Conservation (phyloP, 2,797 vertebrate genomes). For the Balearica regulorum region DNA sequence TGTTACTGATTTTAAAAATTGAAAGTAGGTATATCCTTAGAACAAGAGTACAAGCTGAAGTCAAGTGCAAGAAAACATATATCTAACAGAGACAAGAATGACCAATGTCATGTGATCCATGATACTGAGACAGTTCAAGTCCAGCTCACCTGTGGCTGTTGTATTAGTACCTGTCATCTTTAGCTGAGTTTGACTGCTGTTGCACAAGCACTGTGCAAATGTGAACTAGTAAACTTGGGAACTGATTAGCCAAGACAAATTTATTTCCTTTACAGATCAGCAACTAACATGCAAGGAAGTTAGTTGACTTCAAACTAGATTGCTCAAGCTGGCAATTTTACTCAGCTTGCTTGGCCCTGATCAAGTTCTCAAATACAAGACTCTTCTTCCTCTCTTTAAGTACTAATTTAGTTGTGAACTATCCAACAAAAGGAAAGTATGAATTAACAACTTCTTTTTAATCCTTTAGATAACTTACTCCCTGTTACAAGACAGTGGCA, state of each 20-base stretch:
- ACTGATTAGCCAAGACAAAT: not conserved
- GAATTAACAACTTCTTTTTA: not conserved
- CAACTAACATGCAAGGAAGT: not conserved
- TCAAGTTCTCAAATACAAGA: not conserved
- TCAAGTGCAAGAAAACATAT: not conserved
- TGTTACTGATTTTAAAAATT: not conserved
- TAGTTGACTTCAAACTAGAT: not conserved
- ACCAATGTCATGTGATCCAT: not conserved
- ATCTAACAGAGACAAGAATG: not conserved
- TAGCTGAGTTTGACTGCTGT: not conserved
- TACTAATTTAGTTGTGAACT: not conserved
- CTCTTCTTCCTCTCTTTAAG: not conserved
- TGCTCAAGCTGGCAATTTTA: not conserved
- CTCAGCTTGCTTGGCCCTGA: not conserved
- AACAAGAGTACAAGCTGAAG: not conserved
- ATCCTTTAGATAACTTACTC: conserved; percentile 83
- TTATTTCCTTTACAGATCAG: not conserved
- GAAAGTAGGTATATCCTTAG: not conserved
- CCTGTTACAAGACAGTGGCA: conserved; percentile 83
- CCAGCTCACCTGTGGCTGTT: not conserved
- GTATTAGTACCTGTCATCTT: not conserved
- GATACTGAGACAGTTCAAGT: not conserved
- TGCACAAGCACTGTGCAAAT: not conserved
- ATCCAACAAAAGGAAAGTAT: not conserved
- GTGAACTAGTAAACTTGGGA: not conserved